These are phyloP conservation scores for Myripristis jacobus DNA, from an alignment of 2,797 vertebrate species.

Conservation along the genomic window DNA sequence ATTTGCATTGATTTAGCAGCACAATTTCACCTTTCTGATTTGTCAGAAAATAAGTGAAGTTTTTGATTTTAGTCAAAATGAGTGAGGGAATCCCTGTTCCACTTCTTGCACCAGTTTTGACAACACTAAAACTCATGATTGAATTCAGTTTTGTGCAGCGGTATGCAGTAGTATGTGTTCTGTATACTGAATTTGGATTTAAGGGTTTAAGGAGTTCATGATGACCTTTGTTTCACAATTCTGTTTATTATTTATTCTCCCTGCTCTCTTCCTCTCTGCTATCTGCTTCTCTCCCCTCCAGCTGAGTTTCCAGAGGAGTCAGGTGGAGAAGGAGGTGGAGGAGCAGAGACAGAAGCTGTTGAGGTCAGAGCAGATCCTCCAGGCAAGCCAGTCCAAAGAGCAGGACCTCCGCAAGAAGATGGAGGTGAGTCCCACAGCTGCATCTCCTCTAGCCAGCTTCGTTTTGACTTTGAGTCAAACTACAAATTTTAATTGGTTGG, in stretches of 20 bases:
- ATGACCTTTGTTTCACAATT: not conserved
- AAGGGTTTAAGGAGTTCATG: not conserved
- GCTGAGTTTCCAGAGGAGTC: slow-evolving; percentile 81
- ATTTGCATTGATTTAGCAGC: too few species aligned
- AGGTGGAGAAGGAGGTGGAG: slow-evolving; percentile 80
- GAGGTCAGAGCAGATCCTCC: slow-evolving; percentile 84
- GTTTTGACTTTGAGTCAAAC: not conserved
- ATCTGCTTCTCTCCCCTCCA: slow-evolving; percentile 59
- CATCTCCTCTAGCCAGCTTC: not conserved
- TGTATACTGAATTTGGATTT: not conserved
- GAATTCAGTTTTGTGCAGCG: not conserved
- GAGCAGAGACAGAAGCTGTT: slow-evolving; percentile 86
- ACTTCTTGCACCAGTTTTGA: too few species aligned
- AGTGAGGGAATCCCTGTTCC: too few species aligned
- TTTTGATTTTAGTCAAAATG: too few species aligned
- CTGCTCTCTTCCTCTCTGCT: not conserved
- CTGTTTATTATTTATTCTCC: not conserved
- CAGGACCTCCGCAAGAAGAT: slow-evolving; percentile 83
- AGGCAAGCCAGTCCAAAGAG: slow-evolving; percentile 83
- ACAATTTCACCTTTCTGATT: too few species aligned
- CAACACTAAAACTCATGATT: too few species aligned
- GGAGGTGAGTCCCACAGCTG: slow-evolving; percentile 82
- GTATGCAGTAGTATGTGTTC: not conserved
- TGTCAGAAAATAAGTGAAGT: too few species aligned
- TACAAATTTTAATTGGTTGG: too few species aligned